Percentiles rank a stretch among this genome's conserved stretches.
Conservation (phyloP, 2,888 invertebrate genomes). For the Petrolisthes manimaculis region DNA sequence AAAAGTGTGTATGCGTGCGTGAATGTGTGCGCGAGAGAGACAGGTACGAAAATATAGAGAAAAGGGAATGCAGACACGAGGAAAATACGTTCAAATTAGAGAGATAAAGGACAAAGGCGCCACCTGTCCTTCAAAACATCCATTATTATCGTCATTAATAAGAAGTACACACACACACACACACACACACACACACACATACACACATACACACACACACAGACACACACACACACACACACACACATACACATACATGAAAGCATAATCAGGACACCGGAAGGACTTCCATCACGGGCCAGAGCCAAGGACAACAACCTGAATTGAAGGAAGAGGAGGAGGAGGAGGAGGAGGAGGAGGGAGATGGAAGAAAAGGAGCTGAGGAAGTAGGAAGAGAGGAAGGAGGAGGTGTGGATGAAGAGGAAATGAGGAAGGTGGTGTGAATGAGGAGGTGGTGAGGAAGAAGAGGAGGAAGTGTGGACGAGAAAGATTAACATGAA, state of each 20-base stretch:
- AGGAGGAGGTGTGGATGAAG: neutral
- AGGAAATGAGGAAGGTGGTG: constrained; percentile 18
- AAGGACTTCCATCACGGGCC: neutral
- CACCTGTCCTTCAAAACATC: no score
- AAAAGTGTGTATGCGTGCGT: no score
- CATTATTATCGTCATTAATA: no score
- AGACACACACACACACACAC: neutral
- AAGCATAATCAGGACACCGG: neutral
- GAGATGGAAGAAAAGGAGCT: neutral
- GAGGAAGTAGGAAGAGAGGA: neutral
- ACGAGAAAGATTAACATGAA: neutral
- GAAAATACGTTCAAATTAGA: no score
- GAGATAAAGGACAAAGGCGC: no score
- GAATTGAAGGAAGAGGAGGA: neutral
- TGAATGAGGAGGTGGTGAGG: neutral
- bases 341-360: neutral
- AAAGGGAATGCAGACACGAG: no score
- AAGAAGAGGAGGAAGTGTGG: neutral
- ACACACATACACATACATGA: neutral
- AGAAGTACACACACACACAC: neutral
- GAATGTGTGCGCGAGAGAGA: no score
- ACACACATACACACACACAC: neutral
- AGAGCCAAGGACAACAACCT: neutral
- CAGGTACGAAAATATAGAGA: no score
- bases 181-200: neutral